Evolutionary conservation across 2,797 vertebrate genomes (phyloP).

Genomic region (Myotis pilosus): DNA sequence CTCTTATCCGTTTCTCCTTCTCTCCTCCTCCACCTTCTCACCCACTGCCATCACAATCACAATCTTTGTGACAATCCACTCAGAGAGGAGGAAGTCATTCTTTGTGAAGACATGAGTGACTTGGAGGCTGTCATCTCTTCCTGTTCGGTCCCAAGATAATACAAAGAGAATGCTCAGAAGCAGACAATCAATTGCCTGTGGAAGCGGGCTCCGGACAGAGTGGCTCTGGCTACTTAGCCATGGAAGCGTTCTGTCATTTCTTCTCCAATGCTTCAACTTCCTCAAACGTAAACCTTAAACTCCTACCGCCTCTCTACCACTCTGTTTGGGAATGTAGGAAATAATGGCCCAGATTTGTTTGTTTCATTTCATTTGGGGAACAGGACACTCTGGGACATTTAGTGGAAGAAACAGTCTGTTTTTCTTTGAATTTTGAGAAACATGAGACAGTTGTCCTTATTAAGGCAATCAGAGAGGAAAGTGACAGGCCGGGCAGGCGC

Average conservation of each 20-base stretch:
- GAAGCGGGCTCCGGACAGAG: rapidly evolving
- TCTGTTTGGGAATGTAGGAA: background rate
- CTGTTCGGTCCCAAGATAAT: background rate
- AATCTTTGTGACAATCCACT: background rate
- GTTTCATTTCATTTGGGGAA: background rate
- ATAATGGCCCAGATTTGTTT: background rate
- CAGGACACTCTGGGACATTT: background rate
- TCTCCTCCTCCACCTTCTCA: rapidly evolving
- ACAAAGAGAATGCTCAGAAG: too few species aligned
- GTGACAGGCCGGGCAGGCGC: rapidly evolving
- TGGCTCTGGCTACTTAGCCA: rapidly evolving
- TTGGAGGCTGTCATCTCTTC: background rate
- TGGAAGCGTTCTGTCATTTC: rapidly evolving
- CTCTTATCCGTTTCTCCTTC: too few species aligned
- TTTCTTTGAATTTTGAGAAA: constrained; percentile 22
- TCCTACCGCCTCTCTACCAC: rapidly evolving
- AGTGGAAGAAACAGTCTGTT: background rate
- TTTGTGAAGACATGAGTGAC: background rate
- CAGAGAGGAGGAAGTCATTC: background rate
- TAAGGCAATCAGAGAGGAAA: background rate
- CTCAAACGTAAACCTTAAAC: background rate
- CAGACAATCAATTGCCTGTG: rapidly evolving
- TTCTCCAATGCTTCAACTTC: background rate
- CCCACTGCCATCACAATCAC: too few species aligned
- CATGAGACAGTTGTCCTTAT: background rate